These are phyloP conservation scores for Scortum barcoo DNA, from an alignment of 2,113 vertebrate genomes.

Conservation along the genomic window DNA sequence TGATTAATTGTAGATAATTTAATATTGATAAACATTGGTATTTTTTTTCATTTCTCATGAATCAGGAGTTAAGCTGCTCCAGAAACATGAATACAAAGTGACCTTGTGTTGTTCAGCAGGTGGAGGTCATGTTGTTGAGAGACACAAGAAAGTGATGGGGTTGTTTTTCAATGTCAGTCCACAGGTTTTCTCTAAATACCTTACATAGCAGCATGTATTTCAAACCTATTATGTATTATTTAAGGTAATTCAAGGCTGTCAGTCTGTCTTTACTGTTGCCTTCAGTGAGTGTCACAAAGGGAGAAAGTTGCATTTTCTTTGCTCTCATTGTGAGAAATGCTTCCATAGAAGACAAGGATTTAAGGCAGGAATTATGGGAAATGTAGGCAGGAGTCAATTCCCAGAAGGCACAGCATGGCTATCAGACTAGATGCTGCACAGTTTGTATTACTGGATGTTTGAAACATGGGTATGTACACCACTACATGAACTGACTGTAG, in stretches of 20 bases:
- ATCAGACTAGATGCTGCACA: background rate
- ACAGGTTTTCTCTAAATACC: background rate
- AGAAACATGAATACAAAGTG: background rate
- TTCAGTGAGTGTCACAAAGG: too few species aligned
- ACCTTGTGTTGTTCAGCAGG: background rate
- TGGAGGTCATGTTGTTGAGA: background rate
- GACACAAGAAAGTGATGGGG: background rate
- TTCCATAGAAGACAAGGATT: too few species aligned
- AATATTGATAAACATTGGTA: background rate
- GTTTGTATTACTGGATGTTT: background rate
- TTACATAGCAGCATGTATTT: background rate
- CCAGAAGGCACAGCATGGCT: background rate
- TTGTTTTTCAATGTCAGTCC: background rate
- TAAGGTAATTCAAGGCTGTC: background rate
- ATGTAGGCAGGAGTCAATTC: background rate
- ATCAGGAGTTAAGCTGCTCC: background rate
- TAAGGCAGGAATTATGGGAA: background rate
- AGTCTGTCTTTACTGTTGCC: background rate
- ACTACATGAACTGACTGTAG: background rate
- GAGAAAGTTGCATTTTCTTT: background rate
- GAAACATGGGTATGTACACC: background rate
- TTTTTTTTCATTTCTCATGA: background rate
- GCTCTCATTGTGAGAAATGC: too few species aligned
- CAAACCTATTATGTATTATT: background rate
- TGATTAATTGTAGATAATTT: background rate